These are phyloP conservation scores for Cylas formicarius DNA, from an alignment of 1,140 invertebrate genomes.

Conservation along the genomic window DNA sequence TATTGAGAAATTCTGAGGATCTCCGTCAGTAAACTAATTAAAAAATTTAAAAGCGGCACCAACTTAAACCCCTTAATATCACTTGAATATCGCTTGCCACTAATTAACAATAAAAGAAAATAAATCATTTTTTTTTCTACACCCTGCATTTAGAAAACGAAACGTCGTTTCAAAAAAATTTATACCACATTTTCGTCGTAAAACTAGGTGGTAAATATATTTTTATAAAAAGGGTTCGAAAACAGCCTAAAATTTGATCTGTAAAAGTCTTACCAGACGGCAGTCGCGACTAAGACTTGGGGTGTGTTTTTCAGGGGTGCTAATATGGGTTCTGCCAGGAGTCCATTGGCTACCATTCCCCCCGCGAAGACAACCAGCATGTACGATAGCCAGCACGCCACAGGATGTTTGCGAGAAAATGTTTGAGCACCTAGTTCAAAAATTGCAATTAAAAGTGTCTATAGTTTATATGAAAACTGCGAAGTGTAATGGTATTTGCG, in stretches of 20 bases:
- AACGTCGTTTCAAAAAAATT: too few relatives aligned
- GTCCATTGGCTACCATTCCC: constrained; percentile 86
- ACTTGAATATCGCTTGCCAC: too few relatives aligned
- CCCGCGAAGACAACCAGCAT: constrained; percentile 98
- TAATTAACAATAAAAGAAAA: too few relatives aligned
- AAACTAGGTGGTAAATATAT: too few relatives aligned
- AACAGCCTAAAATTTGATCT: too few relatives aligned
- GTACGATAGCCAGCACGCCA: constrained; percentile 95
- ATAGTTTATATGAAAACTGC: constrained; percentile 1
- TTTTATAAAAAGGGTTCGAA: too few relatives aligned
- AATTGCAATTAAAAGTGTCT: constrained; percentile 1
- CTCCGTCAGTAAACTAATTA: too few relatives aligned
- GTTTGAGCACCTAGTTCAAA: constrained; percentile 72
- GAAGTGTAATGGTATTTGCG: neutral
- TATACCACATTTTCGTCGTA: neutral
- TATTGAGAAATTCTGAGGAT: too few relatives aligned
- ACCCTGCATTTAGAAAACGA: too few relatives aligned
- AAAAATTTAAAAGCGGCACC: too few relatives aligned
- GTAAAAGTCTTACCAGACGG: constrained; percentile 79
- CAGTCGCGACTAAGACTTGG: constrained; percentile 81
- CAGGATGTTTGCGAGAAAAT: constrained; percentile 94
- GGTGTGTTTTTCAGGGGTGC: constrained; percentile 92
- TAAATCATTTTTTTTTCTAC: too few relatives aligned
- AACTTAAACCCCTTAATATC: too few relatives aligned
- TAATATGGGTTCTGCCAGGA: constrained; percentile 92